Evolutionary conservation across 1,140 invertebrate species (phyloP).

Genomic region (Ephestia elutella): DNA sequence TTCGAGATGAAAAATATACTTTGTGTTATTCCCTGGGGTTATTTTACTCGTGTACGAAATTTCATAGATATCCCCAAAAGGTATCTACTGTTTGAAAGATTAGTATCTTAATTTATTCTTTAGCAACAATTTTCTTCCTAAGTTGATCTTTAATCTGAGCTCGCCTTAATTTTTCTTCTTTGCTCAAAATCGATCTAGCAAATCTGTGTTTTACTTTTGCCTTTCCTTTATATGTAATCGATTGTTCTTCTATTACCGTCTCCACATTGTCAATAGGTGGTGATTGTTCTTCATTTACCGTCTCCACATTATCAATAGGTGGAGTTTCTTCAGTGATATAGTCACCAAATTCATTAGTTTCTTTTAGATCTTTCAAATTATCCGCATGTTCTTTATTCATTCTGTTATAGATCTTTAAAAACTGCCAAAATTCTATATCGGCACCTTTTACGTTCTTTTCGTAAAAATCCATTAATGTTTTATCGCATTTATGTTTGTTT

Average conservation of each 20-base stretch:
- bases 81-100: too few relatives aligned
- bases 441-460: conserved; percentile 50
- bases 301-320: neutral
- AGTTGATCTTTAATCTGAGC: neutral
- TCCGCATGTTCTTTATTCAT: conserved; percentile 46
- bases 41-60: too few relatives aligned
- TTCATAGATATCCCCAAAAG: too few relatives aligned
- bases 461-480: conserved; percentile 50
- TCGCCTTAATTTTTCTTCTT: neutral
- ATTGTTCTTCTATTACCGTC: neutral
- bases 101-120: neutral
- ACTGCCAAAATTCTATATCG: conserved; percentile 62
- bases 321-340: conserved; percentile 15
- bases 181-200: neutral
- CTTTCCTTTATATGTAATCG: neutral
- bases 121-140: neutral
- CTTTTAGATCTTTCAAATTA: conserved; percentile 46
- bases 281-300: neutral
- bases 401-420: conserved; percentile 59
- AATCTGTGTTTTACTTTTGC: neutral
- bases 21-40: too few relatives aligned
- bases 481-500: conserved; percentile 54
- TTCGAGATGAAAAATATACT: too few relatives aligned
- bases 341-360: conserved; percentile 39
- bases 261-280: neutral